Base-by-base conservation (phyloP, 2,113 vertebrate species). In the Pelvicachromis taeniatus region DNA sequence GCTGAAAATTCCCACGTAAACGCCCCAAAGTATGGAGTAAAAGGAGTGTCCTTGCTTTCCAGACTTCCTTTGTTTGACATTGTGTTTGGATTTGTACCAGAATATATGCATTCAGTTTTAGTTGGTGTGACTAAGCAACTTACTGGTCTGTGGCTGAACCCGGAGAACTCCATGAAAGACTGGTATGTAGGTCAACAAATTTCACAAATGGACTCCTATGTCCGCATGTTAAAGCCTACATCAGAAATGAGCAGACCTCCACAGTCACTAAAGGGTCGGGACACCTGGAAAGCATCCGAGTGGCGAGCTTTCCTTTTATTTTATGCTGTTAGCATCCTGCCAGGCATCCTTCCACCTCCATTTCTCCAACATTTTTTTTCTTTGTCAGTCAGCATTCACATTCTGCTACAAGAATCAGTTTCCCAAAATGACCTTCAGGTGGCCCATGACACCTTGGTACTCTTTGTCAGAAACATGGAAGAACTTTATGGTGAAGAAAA, bases 61-160 rank as follows among this genome's bases (percentile, higher is more conserved):
- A n/a, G 3, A 17, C 80, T 89, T 77, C 81, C 87, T 12, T 21
- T 77, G 13, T 89, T 86, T 68, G 80, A 89, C 45, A 81, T 86
- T 53, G 80, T 89, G 16, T 56, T 56, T 38, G 87, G 81, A 75
- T 89, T 89, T 86, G 84, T 89, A 13, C 87, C 84, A 0, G 84
- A 89, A 4, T 89, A 86, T 26, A 7, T 86, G 9, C 81, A 84
- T 0, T 83, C 81, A 31, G 84, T 89, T 59, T 45, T 86, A 11
- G 9, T 84, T 61, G 80, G 81, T 59, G 84, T 89, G 16, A 78
- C 68, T 52, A 86, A 29, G 68, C 88, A 89, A n/a, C 85, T 89
- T 35, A 19, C 78, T 33, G 78, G 16, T 8, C 45, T 89, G 21
- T 87, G 85, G 85, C 11, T 75, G 26, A 31, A 84, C 16, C 2